Conservation (phyloP, 2,888 invertebrate species). For the Sesamia inferens region DNA sequence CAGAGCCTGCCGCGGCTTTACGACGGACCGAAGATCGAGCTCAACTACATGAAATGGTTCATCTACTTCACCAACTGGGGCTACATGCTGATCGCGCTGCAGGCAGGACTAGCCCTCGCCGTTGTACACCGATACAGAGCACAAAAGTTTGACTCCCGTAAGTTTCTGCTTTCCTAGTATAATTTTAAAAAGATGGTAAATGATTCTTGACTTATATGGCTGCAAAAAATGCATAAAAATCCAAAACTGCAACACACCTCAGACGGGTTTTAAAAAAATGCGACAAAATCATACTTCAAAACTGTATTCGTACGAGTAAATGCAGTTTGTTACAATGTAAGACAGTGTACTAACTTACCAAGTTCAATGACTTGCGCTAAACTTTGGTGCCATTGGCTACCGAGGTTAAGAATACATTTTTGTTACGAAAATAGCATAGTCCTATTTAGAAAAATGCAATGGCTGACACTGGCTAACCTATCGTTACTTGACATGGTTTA, state of each 20-base stretch:
- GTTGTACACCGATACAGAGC: constrained; percentile 86
- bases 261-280: neutral
- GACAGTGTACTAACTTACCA: constrained; percentile 17
- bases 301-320: constrained; percentile 26
- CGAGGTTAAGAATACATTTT: neutral
- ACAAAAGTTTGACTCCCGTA: constrained; percentile 77
- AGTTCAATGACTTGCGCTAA: constrained; percentile 38
- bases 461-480: neutral
- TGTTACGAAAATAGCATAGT: neutral
- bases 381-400: constrained; percentile 13
- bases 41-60: constrained; percentile 91
- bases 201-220: neutral
- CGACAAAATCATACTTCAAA: neutral
- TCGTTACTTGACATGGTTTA: neutral
- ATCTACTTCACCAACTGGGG: constrained; percentile 95
- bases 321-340: constrained; percentile 41
- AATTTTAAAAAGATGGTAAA: neutral
- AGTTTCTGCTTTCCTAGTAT: constrained; percentile 63
- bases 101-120: constrained; percentile 89
- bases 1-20: constrained; percentile 81
- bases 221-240: neutral
- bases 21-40: constrained; percentile 77
- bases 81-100: constrained; percentile 89
- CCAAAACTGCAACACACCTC: neutral
- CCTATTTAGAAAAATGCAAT: constrained; percentile 10